Evolutionary conservation across 2,888 invertebrate genomes (phyloP), one percentile per base, ranked within the genome.

Genomic region (Chaitophorus viminalis): DNA sequence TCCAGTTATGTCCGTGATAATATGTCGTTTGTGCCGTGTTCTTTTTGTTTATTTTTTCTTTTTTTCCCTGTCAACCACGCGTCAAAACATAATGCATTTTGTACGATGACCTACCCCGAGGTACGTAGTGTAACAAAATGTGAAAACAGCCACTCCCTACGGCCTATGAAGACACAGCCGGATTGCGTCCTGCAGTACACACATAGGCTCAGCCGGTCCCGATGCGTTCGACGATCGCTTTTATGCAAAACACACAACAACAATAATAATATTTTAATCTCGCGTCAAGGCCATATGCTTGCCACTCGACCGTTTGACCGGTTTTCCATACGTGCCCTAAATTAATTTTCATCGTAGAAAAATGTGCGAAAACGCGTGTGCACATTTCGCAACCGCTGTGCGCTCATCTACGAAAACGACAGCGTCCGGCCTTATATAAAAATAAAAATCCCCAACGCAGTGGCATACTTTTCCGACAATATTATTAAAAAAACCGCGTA

Each of bases 81-180:
- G 70, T 52, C 36, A 78, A 36, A 46, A 21, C 52, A 46, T 36
- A 68, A 46, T 70, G 18, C 18, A 29, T 54, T 70, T 82, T 31
- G 0, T 52, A 70, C 68, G 52, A 52, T 70, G 78, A 78, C 70
- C 85, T 85, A 85, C 85, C 85, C 85, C 36, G 85, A 70, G 70
- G 85, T 70, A 46, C n/a, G 60, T 33, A n/a, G n/a, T n/a, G 25
- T 33, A 29, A 46, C 60, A 60, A 60, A 21, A 21, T 65, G 18
- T 33, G 33, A 86, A 72, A 78, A 86, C 70, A 39, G 29, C 86
- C 86, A 79, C 72, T 86, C 86, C 85, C 78, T 29, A 78, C 21
- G n/a, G 77, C n/a, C 46, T n/a, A n/a, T n/a, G n/a, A n/a, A n/a
- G n/a, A 14, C 46, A 70, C 77, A 54, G 54, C n/a, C 70, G 25